Base-by-base conservation (phyloP, 2,888 invertebrate genomes). In the Pachydiplax longipennis region DNA sequence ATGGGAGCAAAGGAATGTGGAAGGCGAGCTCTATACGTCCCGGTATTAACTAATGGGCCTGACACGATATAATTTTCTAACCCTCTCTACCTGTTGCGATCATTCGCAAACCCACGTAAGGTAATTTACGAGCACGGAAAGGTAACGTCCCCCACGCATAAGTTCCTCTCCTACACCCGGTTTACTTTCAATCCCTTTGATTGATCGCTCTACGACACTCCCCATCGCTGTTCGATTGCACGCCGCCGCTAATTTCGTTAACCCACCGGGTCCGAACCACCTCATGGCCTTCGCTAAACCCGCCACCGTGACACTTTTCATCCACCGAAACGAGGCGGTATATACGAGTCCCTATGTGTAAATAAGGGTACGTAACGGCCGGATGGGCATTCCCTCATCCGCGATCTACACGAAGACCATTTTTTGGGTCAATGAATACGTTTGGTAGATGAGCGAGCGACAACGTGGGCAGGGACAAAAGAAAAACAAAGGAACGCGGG, bases 161-260 rank as follows among this genome's bases (percentile, higher is more conserved):
- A 73, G 31, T 61, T 25, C 25, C 35, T 37, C 37, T 35, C 35
- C 53, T n/a, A 44, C 87, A 13, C 58, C 37, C 58, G 35, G 8
- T 25, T 87, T 87, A 87, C 87, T 37, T 87, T 48, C 53, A 48
- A 35, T 22, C 40, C 82, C 61, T 37, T 87, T 87, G 87, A 87
- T 87, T 87, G 87, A 87, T 87, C 87, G 87, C 35, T 58, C 87
- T 2, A 37, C 87, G 87, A 87, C 87, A 87, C 87, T 87, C 87
- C 87, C 87, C 58, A 61, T 61, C 87, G 61, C 58, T 87, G 87
- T 87, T 87, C 65, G 61, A 48, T 37, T 65, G 61, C 37, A 37
- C 61, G n/a, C 25, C 37, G n/a, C 53, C 44, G 83, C 87, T 87
- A 87, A 87, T 87, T 87, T 87, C 61, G 61, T 40, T n/a, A 61